phyloP scores from a whole-genome alignment of 2,113 vertebrate species.

The Phodopus roborovskii region DNA sequence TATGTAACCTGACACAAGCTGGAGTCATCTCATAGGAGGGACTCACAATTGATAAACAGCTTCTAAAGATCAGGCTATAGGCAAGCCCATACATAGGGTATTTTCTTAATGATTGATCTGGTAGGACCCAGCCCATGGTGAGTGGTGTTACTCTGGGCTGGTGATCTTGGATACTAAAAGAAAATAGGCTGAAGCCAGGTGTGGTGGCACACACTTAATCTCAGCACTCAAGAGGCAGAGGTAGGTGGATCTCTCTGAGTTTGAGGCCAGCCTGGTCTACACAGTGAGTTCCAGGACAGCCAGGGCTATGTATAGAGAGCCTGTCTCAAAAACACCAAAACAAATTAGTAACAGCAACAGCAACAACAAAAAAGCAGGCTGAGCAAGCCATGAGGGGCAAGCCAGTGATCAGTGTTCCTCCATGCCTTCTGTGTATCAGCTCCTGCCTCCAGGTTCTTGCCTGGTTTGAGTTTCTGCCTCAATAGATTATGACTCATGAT shows the following conservation, averaged over 20 bases:
- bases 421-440: not conserved
- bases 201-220: not conserved
- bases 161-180: not conserved
- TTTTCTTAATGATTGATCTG: not conserved
- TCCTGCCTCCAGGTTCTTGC: not conserved
- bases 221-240: not conserved
- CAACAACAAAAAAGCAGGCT: not conserved
- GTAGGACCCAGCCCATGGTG: not conserved
- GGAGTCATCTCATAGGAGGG: not conserved
- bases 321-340: not conserved
- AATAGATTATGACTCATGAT: not conserved
- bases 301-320: not conserved
- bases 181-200: not conserved
- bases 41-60: not conserved
- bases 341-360: not conserved
- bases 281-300: not conserved
- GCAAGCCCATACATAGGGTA: not conserved
- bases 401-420: not conserved
- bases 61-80: not conserved
- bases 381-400: not conserved
- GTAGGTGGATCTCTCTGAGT: not conserved
- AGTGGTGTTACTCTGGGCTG: not conserved
- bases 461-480: not conserved
- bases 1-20: not conserved
- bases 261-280: not conserved